Percentiles rank a stretch among this genome's conserved stretches.
Evolutionary conservation across 2,888 invertebrate species (phyloP).

Genomic region (Dicroscelio sp.): DNA sequence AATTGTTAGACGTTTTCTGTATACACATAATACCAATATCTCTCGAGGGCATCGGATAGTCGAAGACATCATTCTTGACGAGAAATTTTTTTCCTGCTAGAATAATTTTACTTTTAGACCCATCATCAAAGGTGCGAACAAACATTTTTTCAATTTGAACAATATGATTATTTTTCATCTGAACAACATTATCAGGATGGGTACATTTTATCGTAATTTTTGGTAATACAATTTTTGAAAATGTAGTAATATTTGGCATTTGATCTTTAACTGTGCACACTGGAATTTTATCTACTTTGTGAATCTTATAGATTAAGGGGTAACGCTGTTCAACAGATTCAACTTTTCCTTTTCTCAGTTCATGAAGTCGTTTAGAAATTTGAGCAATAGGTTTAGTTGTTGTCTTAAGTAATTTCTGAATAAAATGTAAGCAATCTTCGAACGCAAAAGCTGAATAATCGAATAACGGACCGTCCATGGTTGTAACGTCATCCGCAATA

Average conservation of each 20-base stretch:
- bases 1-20: background rate
- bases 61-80: background rate
- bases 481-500: conserved; percentile 74
- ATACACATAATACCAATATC: conserved; percentile 35
- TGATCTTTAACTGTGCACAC: background rate
- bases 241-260: background rate
- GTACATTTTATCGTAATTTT: background rate
- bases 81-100: background rate
- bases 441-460: conserved; percentile 29
- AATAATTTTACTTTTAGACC: background rate
- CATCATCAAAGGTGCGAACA: background rate
- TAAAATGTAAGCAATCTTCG: conserved; percentile 16
- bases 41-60: conserved; percentile 24
- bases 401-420: conserved; percentile 39
- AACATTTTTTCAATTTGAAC: conserved; percentile 31
- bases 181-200: conserved; percentile 39
- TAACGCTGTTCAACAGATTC: conserved; percentile 1
- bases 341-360: conserved; percentile 18
- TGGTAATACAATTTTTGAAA: background rate
- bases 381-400: conserved; percentile 24
- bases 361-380: conserved; percentile 11
- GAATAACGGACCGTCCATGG: conserved; percentile 47
- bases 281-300: background rate
- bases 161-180: conserved; percentile 12
- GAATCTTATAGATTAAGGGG: conserved; percentile 18